Percentiles rank a stretch among this genome's conserved stretches.
Conservation (phyloP, 2,888 invertebrate species). For the Minunthozetes semirufus region DNA sequence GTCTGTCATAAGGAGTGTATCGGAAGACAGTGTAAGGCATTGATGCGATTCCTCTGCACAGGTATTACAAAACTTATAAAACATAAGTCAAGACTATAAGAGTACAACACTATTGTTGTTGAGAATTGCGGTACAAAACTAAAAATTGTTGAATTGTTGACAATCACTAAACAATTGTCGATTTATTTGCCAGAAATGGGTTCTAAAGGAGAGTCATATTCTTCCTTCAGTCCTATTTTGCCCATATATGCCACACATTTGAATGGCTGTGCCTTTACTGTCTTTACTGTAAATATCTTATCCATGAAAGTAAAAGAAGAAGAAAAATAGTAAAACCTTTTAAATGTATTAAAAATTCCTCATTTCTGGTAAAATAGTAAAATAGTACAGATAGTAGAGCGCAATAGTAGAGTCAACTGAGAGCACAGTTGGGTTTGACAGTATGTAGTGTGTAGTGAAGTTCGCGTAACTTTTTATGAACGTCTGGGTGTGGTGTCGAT, state of each 20-base stretch:
- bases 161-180: slow-evolving; percentile 15
- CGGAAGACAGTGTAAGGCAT: neutral
- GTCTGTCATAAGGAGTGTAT: slow-evolving; percentile 5
- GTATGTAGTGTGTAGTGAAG: neutral
- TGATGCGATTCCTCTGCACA: neutral
- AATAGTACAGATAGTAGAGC: slow-evolving; percentile 3
- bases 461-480: slow-evolving; percentile 20
- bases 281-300: neutral
- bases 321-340: neutral
- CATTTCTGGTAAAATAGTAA: neutral
- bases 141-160: slow-evolving; percentile 18
- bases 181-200: slow-evolving; percentile 6
- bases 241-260: slow-evolving; percentile 1
- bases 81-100: neutral
- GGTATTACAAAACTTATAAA: neutral
- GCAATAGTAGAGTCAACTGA: neutral
- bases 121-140: neutral
- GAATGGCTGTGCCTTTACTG: neutral
- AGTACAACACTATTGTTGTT: neutral
- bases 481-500: slow-evolving; percentile 24
- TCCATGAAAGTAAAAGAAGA: neutral
- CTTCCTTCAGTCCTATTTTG: slow-evolving; percentile 20
- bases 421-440: slow-evolving; percentile 16
- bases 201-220: slow-evolving; percentile 5
- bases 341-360: neutral